These are phyloP conservation scores for Lordiphosa collinella DNA, from an alignment of 1,140 invertebrate genomes.

Conservation along the genomic window DNA sequence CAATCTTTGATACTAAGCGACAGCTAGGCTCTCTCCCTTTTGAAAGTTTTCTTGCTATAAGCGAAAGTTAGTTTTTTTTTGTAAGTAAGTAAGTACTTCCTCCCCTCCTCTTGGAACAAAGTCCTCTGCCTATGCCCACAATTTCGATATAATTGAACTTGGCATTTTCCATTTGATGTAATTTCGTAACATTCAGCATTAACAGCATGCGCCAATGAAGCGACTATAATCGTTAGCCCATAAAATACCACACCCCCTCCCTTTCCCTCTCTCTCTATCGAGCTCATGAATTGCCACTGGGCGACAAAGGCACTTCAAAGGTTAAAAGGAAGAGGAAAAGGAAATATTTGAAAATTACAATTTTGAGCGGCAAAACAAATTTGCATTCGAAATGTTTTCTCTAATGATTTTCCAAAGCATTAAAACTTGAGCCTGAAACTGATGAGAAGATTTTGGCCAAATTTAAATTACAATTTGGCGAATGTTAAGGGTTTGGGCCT, in stretches of 20 bases:
- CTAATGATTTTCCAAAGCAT: conserved; percentile 48
- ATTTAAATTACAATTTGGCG: conserved; percentile 7
- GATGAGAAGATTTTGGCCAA: not conserved
- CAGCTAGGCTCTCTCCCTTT: no score
- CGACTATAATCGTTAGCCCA: conserved; percentile 44
- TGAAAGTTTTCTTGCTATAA: no score
- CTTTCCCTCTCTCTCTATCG: no score
- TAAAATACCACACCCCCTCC: conserved; percentile 28
- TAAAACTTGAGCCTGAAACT: conserved; percentile 16
- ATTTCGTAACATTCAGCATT: conserved; percentile 7
- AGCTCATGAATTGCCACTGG: conserved; percentile 4
- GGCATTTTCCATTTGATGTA: conserved; percentile 17
- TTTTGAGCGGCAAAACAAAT: conserved; percentile 44
- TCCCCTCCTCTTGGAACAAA: no score
- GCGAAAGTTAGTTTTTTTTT: no score
- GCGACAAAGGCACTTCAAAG: conserved; percentile 27
- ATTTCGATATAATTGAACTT: conserved; percentile 9
- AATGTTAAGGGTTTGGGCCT: conserved; percentile 3
- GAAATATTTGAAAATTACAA: conserved; percentile 34
- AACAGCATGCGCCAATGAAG: conserved; percentile 32
- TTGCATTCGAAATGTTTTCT: conserved; percentile 47
- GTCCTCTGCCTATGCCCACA: not conserved
- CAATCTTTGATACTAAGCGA: no score
- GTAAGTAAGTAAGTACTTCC: no score
- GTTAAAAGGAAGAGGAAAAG: conserved; percentile 1